phyloP scores from a whole-genome alignment of 64 coral and sea anemone species.

The Hydrozoanthus tunicans region DNA sequence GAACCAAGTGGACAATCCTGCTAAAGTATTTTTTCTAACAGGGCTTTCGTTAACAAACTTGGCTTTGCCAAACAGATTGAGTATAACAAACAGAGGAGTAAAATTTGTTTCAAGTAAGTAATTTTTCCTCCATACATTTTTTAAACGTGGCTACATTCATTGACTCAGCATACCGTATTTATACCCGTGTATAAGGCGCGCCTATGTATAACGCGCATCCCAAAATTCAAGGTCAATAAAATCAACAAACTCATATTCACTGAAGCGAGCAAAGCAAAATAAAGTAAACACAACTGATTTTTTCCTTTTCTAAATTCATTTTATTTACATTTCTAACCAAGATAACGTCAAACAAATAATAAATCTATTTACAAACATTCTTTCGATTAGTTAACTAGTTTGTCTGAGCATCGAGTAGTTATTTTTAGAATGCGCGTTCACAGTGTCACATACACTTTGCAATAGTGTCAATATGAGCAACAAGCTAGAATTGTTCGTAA shows the following conservation, averaged over 20 bases:
- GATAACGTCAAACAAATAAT: constrained; percentile 9
- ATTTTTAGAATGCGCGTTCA: constrained; percentile 5
- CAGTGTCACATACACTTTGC: constrained; percentile 7
- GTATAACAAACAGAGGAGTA: constrained; percentile 77
- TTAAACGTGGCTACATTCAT: neutral
- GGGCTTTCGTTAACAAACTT: constrained; percentile 66
- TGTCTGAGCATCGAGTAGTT: neutral
- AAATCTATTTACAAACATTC: constrained; percentile 9
- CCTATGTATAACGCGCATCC: neutral
- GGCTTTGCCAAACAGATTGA: constrained; percentile 79
- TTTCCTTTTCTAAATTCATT: neutral
- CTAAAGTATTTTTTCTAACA: neutral
- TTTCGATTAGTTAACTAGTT: constrained; percentile 9
- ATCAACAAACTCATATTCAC: too few species aligned
- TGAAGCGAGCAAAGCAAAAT: too few species aligned
- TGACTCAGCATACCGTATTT: too few species aligned
- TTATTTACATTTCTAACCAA: neutral
- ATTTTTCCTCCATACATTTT: neutral
- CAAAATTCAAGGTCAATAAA: too few species aligned
- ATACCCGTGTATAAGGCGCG: neutral
- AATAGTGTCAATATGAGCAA: constrained; percentile 23
- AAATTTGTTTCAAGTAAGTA: constrained; percentile 67
- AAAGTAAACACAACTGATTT: too few species aligned
- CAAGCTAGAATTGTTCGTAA: constrained; percentile 10
- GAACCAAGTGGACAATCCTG: neutral